Base-by-base conservation (phyloP, 1,140 invertebrate species). In the Ostrea edulis region DNA sequence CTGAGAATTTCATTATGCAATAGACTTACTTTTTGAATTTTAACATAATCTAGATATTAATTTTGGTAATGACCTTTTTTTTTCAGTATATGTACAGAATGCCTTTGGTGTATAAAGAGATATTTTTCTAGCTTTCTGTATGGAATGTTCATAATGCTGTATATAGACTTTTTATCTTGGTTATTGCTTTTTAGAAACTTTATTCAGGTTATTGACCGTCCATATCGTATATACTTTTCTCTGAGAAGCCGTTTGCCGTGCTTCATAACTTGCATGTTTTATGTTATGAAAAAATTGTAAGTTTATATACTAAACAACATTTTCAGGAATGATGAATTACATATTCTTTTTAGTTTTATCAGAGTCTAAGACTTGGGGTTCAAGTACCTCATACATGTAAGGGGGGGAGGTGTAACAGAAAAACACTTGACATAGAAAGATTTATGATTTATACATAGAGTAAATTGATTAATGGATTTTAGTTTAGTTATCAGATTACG, bases 81-180 rank as follows among this genome's bases (percentile, higher is more conserved):
- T n/a, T n/a, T n/a, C 14, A 62, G 17, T 17, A 5, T 14, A 62
- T 62, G 14, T 62, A 62, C 0, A 62, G 58, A n/a, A 62, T 20
- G 58, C 58, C 58, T 62, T 62, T 62, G 58, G n/a, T 62, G n/a
- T 62, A 62, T 62, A 62, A 62, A 62, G 58, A 62, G n/a, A 12
- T 62, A 62, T 62, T 62, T 62, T 62, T n/a, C 58, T 62, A 62
- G 14, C 58, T 62, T 62, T 62, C 58, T 62, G 58, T 62, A 62
- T 62, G 58, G 58, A 62, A 62, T 62, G 58, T 62, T 62, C 58
- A 14, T 5, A 20, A n/a, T 62, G 12, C n/a, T 20, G 12, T 20
- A 62, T 62, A n/a, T 62, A 44, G 35, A 44, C 35, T 44, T 44
- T 44, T 44, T 44, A 44, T 44, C 35, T n/a, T n/a, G 58, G 14